Conservation (phyloP, 1,140 invertebrate genomes). For the Bradysia coprophila region DNA sequence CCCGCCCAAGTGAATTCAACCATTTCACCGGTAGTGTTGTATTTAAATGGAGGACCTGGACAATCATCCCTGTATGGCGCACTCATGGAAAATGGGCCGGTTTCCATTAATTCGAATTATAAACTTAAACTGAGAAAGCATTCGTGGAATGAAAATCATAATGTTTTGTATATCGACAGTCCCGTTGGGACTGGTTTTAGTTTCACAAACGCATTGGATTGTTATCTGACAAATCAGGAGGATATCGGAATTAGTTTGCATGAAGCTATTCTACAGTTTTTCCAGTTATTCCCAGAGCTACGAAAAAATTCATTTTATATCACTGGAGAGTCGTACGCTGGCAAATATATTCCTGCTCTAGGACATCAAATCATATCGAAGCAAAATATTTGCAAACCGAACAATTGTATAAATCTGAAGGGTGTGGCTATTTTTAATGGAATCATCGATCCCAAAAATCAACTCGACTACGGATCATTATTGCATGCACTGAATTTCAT, state of each 20-base stretch:
- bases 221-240: conserved; percentile 42
- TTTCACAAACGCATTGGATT: conserved; percentile 43
- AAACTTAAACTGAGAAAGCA: conserved; percentile 35
- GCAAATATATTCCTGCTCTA: conserved; percentile 64
- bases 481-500: conserved; percentile 64
- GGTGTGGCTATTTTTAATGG: conserved; percentile 75
- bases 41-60: conserved; percentile 59
- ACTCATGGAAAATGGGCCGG: conserved; percentile 56
- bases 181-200: conserved; percentile 80
- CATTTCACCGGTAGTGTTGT: conserved; percentile 49
- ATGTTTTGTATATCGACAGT: conserved; percentile 74
- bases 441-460: conserved; percentile 58
- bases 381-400: conserved; percentile 27
- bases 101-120: conserved; percentile 39
- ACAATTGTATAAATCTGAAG: conserved; percentile 41
- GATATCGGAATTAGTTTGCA: conserved; percentile 47
- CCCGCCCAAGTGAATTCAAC: conserved; percentile 33
- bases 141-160: conserved; percentile 61
- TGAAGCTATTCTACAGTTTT: conserved; percentile 47
- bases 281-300: conserved; percentile 48
- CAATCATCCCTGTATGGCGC: conserved; percentile 60
- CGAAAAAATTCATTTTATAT: conserved; percentile 51
- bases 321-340: conserved; percentile 75
- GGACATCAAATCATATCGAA: conserved; percentile 52
- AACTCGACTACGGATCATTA: conserved; percentile 52